A percentile compares a stretch with the other conserved stretches of the same genome.
Conservation (phyloP, 2,888 invertebrate genomes). For the Orthosia cruda region DNA sequence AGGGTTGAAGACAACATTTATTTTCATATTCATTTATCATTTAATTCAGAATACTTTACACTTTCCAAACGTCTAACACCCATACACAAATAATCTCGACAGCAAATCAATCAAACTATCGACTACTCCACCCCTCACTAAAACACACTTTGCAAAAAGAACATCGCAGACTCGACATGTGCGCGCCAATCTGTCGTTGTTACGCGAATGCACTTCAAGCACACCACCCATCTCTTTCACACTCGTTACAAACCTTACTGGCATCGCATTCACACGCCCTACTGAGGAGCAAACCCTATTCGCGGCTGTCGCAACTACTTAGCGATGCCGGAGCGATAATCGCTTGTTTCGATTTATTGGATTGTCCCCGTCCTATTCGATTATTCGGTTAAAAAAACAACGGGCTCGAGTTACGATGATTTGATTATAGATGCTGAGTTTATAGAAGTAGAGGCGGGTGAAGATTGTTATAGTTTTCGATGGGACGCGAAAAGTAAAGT, state of each 20-base stretch:
- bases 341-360: conserved; percentile 85
- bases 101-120: conserved; percentile 38
- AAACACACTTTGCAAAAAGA: conserved; percentile 86
- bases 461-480: conserved; percentile 30
- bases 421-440: conserved; percentile 65
- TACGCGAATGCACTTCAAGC: conserved; percentile 83
- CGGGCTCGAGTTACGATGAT: conserved; percentile 72
- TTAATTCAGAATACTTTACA: neutral
- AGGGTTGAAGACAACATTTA: too few species aligned
- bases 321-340: conserved; percentile 85
- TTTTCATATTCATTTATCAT: neutral
- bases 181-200: conserved; percentile 91
- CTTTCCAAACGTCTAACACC: neutral
- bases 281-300: conserved; percentile 66
- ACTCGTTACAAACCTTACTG: conserved; percentile 43
- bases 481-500: neutral
- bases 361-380: conserved; percentile 88
- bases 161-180: conserved; percentile 90
- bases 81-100: neutral
- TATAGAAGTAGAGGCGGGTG: conserved; percentile 44
- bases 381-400: conserved; percentile 81
- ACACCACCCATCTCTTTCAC: conserved; percentile 74
- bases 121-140: conserved; percentile 69
- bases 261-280: conserved; percentile 78
- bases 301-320: conserved; percentile 86